Conservation (phyloP, 2,888 invertebrate species). For the Creontiades dilutus region DNA sequence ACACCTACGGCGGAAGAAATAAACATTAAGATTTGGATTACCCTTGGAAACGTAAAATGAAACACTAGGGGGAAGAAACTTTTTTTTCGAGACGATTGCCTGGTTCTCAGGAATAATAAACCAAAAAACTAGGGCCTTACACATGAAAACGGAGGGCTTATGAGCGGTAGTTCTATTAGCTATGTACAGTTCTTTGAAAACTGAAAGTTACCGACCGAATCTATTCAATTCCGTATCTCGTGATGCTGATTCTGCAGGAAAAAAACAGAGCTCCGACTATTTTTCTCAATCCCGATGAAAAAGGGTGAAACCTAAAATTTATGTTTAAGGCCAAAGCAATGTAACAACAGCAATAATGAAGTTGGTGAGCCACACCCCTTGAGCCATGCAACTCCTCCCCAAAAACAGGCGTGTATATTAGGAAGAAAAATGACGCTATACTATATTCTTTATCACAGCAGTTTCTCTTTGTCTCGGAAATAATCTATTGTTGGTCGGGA, state of each 20-base stretch:
- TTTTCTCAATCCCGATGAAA: not conserved
- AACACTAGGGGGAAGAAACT: no score
- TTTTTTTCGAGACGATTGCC: no score
- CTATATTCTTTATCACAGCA: conserved; percentile 67
- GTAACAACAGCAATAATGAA: conserved; percentile 46
- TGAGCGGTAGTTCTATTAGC: no score
- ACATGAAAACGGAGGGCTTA: no score
- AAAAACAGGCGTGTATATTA: conserved; percentile 55
- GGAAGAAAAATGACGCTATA: conserved; percentile 62
- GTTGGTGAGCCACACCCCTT: conserved; percentile 39
- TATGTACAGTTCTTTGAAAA: no score
- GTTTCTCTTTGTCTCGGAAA: conserved; percentile 59
- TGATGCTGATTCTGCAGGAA: not conserved
- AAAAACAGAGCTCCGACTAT: not conserved
- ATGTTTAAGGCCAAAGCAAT: conserved; percentile 28
- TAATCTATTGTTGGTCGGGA: conserved; percentile 16
- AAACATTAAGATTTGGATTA: no score
- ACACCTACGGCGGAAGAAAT: no score
- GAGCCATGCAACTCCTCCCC: conserved; percentile 8
- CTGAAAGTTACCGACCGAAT: no score
- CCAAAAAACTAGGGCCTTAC: no score
- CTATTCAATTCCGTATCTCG: no score
- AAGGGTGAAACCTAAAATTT: conserved; percentile 27
- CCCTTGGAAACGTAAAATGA: no score
- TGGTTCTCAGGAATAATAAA: no score